Evolutionary conservation across 2,113 vertebrate genomes (phyloP), one percentile per base, ranked within the genome.

Genomic region (Pseudopodoces humilis): DNA sequence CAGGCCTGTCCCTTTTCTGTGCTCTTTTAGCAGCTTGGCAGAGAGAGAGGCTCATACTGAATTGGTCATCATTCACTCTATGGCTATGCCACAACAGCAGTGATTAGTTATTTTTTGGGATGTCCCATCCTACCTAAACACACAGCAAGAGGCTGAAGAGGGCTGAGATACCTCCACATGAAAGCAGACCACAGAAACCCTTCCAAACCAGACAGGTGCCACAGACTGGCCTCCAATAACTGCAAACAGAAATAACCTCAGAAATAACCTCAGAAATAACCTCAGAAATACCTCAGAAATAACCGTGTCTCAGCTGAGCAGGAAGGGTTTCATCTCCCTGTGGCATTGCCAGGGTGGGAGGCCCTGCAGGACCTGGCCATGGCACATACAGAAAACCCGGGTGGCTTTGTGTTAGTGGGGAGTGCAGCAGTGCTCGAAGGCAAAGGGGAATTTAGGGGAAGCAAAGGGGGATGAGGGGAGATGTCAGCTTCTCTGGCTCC

Each of bases 261-360:
- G 37, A 39, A 39, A 39, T 39, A 39, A 37, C 37, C 37, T 37
- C 37, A 37, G 37, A 37, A 37, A 37, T 37, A 37, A 37, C 39
- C 39, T 39, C 39, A 39, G 39, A 39, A 39, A 39, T 39, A 39
- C 39, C 39, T 39, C 11, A 74, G 71, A 62, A 77, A 56, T 46
- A 27, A 11, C 4, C 2, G 1, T 11, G 55, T 24, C 43, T 33
- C 21, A 58, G 50, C 9, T 0, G 0, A 74, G 55, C 35, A 43
- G n/a, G 46, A 62, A 49, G 41, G 10, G 21, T 60, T 81, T 80
- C 12, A 2, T 21, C 35, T 39, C 13, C n/a, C 1, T 19, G 44
- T 15, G 49, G 18, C 6, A 0, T 25, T 83, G 20, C 27, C 39
- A 33, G 49, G 13, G 20, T 25, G 37, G 64, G 59, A 69, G 50